A percentile compares a stretch with the other conserved stretches of the same genome.
These are phyloP conservation scores for Mobula hypostoma DNA, from an alignment of 2,113 vertebrate species.

Conservation along the genomic window DNA sequence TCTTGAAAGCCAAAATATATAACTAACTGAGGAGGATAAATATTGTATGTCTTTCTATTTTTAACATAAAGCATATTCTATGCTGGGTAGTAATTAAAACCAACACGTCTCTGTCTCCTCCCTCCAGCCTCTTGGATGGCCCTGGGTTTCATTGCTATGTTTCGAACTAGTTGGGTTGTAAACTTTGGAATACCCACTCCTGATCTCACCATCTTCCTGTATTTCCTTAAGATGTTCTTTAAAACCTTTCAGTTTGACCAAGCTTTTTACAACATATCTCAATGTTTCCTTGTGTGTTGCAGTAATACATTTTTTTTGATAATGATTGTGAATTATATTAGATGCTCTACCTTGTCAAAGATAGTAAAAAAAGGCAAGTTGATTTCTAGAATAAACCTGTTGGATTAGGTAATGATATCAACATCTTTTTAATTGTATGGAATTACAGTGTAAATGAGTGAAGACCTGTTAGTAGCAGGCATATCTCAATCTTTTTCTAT, in stretches of 20 bases:
- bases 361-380: background rate
- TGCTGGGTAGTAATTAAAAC: background rate
- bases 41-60: background rate
- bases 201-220: background rate
- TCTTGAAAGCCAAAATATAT: background rate
- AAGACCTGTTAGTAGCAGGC: background rate
- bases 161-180: background rate
- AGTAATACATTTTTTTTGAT: background rate
- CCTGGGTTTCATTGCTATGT: background rate
- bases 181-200: background rate
- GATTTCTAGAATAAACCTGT: background rate
- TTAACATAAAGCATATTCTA: background rate
- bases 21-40: too few relatives aligned
- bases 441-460: background rate
- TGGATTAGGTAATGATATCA: background rate
- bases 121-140: background rate
- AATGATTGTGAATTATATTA: background rate
- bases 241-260: background rate
- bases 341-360: background rate
- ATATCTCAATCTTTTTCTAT: background rate
- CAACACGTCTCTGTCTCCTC: background rate
- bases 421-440: background rate
- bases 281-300: background rate
- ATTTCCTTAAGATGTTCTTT: background rate
- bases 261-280: background rate